These are phyloP conservation scores for Typhlomys cinereus DNA, from an alignment of 2,113 vertebrate species.

Conservation along the genomic window DNA sequence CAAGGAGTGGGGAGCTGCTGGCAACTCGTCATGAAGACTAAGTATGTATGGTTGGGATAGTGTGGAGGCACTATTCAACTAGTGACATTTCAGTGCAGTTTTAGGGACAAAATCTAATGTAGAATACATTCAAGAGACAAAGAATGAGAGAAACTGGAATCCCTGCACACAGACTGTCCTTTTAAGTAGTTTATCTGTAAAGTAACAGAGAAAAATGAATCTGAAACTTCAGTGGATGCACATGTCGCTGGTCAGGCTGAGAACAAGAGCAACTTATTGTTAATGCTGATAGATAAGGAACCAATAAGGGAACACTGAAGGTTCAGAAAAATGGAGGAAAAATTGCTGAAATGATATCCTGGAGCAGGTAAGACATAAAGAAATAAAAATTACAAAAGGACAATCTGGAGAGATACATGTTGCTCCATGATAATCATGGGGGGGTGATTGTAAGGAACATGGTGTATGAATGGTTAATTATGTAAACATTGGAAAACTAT, in stretches of 20 bases:
- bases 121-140: neutral
- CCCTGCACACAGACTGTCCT: neutral
- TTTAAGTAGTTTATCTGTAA: neutral
- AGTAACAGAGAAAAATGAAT: constrained; percentile 12
- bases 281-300: neutral
- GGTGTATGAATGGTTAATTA: neutral
- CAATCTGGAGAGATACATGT: neutral
- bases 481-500: neutral
- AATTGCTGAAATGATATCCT: neutral
- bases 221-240: neutral
- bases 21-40: constrained; percentile 20
- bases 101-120: neutral
- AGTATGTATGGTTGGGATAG: neutral
- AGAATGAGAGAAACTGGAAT: neutral
- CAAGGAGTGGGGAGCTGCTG: neutral
- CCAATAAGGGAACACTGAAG: neutral
- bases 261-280: neutral
- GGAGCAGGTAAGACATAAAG: neutral
- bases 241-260: neutral
- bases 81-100: neutral
- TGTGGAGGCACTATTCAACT: neutral
- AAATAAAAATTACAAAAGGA: neutral
- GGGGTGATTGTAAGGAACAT: neutral
- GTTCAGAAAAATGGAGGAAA: neutral
- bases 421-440: rapidly evolving